A percentile compares a stretch with the other conserved stretches of the same genome.
Conservation (phyloP, 2,888 invertebrate genomes). For the Rhorus exstirpatorius region DNA sequence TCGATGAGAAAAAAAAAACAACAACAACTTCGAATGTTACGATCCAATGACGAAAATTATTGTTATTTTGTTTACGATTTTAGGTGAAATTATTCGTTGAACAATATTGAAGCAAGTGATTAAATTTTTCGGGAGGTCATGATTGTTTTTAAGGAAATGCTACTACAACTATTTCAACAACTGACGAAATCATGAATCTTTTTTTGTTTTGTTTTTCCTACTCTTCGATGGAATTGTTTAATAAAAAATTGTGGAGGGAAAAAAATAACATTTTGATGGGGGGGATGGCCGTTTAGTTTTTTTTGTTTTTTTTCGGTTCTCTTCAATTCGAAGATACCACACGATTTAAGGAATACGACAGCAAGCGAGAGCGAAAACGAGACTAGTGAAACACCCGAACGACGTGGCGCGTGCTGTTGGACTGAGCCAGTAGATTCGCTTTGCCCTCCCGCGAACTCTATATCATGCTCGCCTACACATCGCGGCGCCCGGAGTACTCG, state of each 20-base stretch:
- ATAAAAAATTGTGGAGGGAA: background rate
- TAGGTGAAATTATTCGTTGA: background rate
- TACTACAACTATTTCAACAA: background rate
- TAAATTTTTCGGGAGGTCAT: background rate
- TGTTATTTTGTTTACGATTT: background rate
- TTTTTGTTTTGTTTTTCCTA: too few relatives aligned
- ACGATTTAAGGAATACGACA: slow-evolving; percentile 23
- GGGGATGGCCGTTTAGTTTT: too few relatives aligned
- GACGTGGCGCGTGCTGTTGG: slow-evolving; percentile 81
- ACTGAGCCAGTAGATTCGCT: slow-evolving; percentile 79
- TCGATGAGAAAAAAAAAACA: slow-evolving; percentile 1
- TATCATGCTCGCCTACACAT: slow-evolving; percentile 69
- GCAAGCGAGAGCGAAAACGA: slow-evolving; percentile 47
- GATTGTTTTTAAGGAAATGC: background rate
- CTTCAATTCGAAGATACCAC: slow-evolving; percentile 12
- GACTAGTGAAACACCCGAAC: slow-evolving; percentile 73
- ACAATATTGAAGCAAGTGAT: background rate
- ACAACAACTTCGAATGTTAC: background rate
- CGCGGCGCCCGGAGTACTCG: slow-evolving; percentile 74
- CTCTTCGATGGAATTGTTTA: background rate
- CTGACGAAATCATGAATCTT: background rate
- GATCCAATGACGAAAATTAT: background rate
- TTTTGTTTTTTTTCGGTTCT: background rate
- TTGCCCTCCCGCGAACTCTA: slow-evolving; percentile 76
- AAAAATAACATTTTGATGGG: too few relatives aligned